These are phyloP conservation scores for Caenorhabditis sp. DNA, from an alignment of 2,888 invertebrate genomes.

Conservation along the genomic window DNA sequence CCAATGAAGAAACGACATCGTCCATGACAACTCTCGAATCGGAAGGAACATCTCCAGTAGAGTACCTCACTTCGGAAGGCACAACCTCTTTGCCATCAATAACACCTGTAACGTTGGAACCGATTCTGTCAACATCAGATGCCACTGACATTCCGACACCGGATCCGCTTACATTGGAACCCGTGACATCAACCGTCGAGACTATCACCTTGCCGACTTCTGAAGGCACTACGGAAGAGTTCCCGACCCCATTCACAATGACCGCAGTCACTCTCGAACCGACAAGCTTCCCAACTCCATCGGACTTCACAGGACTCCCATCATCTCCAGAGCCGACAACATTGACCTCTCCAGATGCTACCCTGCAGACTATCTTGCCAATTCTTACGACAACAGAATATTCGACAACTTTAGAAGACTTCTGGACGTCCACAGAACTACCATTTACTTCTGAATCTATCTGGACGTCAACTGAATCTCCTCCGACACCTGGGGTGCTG, in stretches of 20 bases:
- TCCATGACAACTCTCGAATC: constrained; percentile 25
- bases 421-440: constrained; percentile 5
- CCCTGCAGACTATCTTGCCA: neutral
- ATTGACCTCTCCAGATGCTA: constrained; percentile 37
- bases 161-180: neutral
- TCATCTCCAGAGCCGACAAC: constrained; percentile 20
- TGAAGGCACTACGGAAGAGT: neutral
- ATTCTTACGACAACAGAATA: constrained; percentile 20
- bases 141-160: neutral
- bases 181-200: neutral
- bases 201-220: neutral
- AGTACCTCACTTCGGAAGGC: constrained; percentile 22
- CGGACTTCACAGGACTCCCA: constrained; percentile 10
- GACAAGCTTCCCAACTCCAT: constrained; percentile 16
- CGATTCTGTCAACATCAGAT: neutral
- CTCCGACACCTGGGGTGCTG: too few species aligned
- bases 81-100: constrained; percentile 23
- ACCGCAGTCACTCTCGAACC: neutral
- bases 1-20: neutral
- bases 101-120: constrained; percentile 1
- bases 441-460: neutral
- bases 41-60: constrained; percentile 25
- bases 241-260: neutral
- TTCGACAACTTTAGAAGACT: constrained; percentile 9
- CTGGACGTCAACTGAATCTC: neutral